Base-by-base conservation (phyloP, 2,888 invertebrate species). In the Phlogophora meticulosa region DNA sequence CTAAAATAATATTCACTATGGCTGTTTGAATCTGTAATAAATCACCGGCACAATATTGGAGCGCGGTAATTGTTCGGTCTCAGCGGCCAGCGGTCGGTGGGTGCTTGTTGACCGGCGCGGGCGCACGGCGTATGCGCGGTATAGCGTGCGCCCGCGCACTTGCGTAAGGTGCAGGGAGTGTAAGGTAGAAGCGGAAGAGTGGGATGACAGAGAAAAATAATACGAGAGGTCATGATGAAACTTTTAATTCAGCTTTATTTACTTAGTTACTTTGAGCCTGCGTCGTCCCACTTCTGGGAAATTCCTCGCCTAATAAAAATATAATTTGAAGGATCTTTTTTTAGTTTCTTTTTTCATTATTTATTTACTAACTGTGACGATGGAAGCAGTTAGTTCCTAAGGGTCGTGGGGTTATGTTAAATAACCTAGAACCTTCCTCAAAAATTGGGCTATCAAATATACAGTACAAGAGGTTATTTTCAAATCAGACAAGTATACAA, bases 121-220 rank as follows among this genome's bases (percentile, higher is more conserved):
- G 72, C 70, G 60, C 63, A 56, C 49, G 72, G 66, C 70, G 63
- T 61, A 67, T 64, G 63, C 68, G 72, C 68, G 62, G 69, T 71
- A 56, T 55, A 60, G 68, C 68, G 76, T 77, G 78, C 84, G 75
- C 80, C 59, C 69, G 78, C 76, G 73, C 68, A 74, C 68, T 83
- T 83, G 82, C 81, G 84, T 70, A 84, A 84, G 70, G 55, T 75
- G 56, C 24, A 43, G 32, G 7, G n/a, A 36, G 56, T 58, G 17
- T 20, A 72, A 68, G 52, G 11, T 48, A 60, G 11, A 73, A 32
- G 76, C 60, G 58, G 40, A 7, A 34, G 22, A 53, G 28, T 13
- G 22, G 9, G 10, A 7, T 24, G 11, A 24, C 24, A 22, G 13
- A 9, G 7, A 34, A 28, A 1, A n/a, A 11, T 2, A 4, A 7